phyloP scores from a whole-genome alignment of 2,113 vertebrate genomes.

The Zosterops hypoxanthus region DNA sequence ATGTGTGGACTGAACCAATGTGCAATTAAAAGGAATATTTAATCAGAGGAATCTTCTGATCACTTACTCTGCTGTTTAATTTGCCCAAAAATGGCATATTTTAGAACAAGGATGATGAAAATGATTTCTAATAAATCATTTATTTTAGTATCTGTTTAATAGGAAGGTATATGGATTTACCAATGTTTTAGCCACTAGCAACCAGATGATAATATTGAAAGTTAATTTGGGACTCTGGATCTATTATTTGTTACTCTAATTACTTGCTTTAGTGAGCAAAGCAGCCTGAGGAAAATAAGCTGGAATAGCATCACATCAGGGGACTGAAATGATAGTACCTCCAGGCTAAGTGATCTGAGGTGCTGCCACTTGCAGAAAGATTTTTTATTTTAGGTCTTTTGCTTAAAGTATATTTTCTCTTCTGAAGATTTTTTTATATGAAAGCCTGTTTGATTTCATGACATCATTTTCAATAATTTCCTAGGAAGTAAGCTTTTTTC shows the following conservation, averaged over 20 bases:
- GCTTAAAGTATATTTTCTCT: conserved; percentile 23
- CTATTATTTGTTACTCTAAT: conserved; percentile 70
- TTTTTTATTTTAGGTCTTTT: neutral
- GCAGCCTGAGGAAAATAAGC: conserved; percentile 42
- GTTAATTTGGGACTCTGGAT: conserved; percentile 56
- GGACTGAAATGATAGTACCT: conserved; percentile 34
- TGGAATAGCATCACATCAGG: conserved; percentile 1
- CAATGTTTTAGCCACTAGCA: conserved; percentile 58
- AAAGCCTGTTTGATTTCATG: conserved; percentile 35
- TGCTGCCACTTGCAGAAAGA: neutral
- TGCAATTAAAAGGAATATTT: neutral
- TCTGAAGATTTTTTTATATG: conserved; percentile 4
- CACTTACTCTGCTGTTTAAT: neutral
- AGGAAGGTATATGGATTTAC: conserved; percentile 38
- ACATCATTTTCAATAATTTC: conserved; percentile 32
- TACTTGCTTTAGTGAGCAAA: conserved; percentile 55
- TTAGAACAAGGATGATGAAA: neutral
- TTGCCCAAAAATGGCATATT: neutral
- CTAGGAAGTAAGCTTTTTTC: neutral
- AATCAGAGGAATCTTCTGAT: neutral
- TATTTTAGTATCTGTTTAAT: conserved; percentile 48
- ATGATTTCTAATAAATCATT: conserved; percentile 50
- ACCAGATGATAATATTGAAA: conserved; percentile 50
- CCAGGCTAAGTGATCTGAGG: neutral
- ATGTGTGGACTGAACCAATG: neutral